A percentile compares a stretch with the other conserved stretches of the same genome.
These are phyloP conservation scores for Congeria kusceri DNA, from an alignment of 2,888 invertebrate species.

Conservation along the genomic window DNA sequence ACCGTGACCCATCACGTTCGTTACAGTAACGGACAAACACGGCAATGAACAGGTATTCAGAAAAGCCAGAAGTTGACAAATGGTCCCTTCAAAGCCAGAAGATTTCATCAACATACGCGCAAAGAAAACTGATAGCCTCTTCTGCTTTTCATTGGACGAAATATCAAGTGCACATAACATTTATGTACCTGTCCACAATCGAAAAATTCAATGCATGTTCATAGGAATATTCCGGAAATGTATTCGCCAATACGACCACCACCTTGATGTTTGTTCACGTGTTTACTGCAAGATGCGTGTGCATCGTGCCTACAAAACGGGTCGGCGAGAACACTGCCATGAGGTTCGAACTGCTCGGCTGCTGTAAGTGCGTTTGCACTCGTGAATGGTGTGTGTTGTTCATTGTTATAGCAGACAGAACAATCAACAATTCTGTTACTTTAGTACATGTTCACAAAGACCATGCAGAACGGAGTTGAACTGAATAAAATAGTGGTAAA, in stretches of 20 bases:
- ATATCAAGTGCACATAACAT: too few relatives aligned
- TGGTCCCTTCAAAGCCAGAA: too few relatives aligned
- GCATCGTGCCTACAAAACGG: conserved; percentile 79
- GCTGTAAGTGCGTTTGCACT: conserved; percentile 69
- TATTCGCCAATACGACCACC: conserved; percentile 74
- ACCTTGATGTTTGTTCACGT: conserved; percentile 80
- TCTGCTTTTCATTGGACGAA: background rate
- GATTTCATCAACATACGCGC: too few relatives aligned
- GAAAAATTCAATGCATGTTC: too few relatives aligned
- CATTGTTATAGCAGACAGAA: too few relatives aligned
- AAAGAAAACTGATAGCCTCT: background rate
- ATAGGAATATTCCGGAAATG: conserved; percentile 82
- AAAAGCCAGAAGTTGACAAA: too few relatives aligned
- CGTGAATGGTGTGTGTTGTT: too few relatives aligned
- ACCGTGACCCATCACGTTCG: conserved; percentile 80
- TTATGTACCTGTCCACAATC: too few relatives aligned
- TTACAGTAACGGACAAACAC: conserved; percentile 55
- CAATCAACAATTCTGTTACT: too few relatives aligned
- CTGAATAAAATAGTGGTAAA: too few relatives aligned
- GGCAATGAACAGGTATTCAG: conserved; percentile 47
- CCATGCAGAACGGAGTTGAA: too few relatives aligned
- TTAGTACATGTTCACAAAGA: too few relatives aligned
- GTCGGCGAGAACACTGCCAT: conserved; percentile 78
- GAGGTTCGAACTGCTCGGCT: conserved; percentile 83
- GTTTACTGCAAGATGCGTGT: conserved; percentile 79